Evolutionary conservation across 2,797 vertebrate species (phyloP).

Genomic region (Xyrichtys novacula): DNA sequence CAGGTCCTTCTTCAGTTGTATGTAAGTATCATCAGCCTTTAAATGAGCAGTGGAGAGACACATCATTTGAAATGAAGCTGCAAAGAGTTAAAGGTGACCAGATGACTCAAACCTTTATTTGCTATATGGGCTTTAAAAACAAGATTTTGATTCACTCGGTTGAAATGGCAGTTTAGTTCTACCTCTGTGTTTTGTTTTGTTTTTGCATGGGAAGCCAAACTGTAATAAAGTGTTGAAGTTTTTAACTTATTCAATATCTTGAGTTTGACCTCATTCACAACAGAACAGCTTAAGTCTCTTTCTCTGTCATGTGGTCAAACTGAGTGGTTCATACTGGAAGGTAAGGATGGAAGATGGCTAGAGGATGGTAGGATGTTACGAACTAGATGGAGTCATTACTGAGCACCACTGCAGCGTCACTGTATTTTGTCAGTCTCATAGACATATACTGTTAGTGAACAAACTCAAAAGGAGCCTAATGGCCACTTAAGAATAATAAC

Average conservation of each 20-base stretch:
- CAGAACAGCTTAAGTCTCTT: not conserved
- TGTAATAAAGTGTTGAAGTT: slow-evolving; percentile 47
- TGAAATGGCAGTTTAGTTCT: slow-evolving; percentile 60
- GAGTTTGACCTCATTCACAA: slow-evolving; percentile 59
- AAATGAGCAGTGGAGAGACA: slow-evolving; percentile 83
- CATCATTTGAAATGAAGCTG: slow-evolving; percentile 80
- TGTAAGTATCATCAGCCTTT: slow-evolving; percentile 98
- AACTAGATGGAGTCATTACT: slow-evolving; percentile 59
- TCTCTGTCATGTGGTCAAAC: slow-evolving; percentile 57
- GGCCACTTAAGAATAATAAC: slow-evolving; percentile 55
- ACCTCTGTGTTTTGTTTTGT: slow-evolving; percentile 55
- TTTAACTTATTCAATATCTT: slow-evolving; percentile 47
- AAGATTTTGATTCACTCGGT: slow-evolving; percentile 61
- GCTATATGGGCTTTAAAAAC: slow-evolving; percentile 42
- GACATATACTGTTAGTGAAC: slow-evolving; percentile 36
- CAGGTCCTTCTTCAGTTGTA: slow-evolving; percentile 99
- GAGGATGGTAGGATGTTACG: slow-evolving; percentile 53
- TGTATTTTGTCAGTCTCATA: slow-evolving; percentile 44
- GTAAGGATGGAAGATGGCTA: slow-evolving; percentile 54
- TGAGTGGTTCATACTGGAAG: slow-evolving; percentile 42
- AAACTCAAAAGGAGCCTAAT: slow-evolving; percentile 30
- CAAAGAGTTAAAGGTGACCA: slow-evolving; percentile 70
- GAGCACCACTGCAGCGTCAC: slow-evolving; percentile 54
- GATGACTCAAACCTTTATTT: slow-evolving; percentile 63
- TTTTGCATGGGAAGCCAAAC: slow-evolving; percentile 45